A percentile compares a stretch with the other conserved stretches of the same genome.
These are phyloP conservation scores for Tapirus indicus DNA, from an alignment of 2,797 vertebrate genomes.

Conservation along the genomic window DNA sequence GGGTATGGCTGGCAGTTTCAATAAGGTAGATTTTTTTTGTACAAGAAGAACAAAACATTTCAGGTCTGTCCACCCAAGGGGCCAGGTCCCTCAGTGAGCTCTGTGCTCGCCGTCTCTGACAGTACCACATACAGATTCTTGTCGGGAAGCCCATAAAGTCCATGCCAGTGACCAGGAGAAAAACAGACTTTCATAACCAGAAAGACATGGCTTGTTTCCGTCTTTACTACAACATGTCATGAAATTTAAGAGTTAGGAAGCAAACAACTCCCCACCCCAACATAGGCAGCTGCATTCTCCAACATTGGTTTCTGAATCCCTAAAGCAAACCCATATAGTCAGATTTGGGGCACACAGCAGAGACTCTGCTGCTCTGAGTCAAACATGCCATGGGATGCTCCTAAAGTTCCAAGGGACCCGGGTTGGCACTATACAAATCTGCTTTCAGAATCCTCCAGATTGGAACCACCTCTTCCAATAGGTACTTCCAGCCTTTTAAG, in stretches of 20 bases:
- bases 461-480: neutral
- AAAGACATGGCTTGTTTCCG: neutral
- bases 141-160: neutral
- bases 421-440: accelerated
- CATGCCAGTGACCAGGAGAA: neutral
- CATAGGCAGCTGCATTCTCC: neutral
- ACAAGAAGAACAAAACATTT: neutral
- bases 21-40: neutral
- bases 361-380: neutral
- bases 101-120: neutral
- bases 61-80: neutral
- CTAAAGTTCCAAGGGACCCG: neutral
- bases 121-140: neutral
- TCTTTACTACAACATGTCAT: neutral
- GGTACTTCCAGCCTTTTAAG: too few species aligned
- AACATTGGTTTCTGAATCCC: neutral
- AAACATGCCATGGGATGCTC: too few species aligned
- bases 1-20: neutral
- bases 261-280: neutral
- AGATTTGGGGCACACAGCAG: neutral
- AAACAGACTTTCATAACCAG: neutral
- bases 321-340: neutral
- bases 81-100: neutral
- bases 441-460: neutral
- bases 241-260: neutral